Evolutionary conservation across 2,113 vertebrate genomes (phyloP).

Genomic region (Murina feae): DNA sequence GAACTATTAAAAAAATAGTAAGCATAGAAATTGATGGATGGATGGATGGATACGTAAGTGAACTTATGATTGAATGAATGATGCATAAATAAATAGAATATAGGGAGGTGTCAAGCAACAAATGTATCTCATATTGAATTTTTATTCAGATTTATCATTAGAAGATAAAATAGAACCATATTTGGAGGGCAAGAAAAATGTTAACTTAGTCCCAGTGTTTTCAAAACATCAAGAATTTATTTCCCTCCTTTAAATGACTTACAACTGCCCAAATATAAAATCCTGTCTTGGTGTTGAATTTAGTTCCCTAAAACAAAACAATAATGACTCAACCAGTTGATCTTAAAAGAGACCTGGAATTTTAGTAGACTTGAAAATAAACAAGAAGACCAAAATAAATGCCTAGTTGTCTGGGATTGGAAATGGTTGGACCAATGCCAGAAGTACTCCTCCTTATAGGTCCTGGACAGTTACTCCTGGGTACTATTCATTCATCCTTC

Average conservation of each 20-base stretch:
- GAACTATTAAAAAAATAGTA: not conserved
- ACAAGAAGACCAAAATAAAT: not conserved
- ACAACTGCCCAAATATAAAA: not conserved
- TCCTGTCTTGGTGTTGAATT: not conserved
- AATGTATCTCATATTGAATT: not conserved
- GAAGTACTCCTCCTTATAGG: not conserved
- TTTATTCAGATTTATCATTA: not conserved
- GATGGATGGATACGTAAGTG: not conserved
- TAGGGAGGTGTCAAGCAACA: not conserved
- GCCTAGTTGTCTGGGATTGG: not conserved
- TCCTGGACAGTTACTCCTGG: not conserved
- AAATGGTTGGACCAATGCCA: not conserved
- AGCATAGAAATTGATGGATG: not conserved
- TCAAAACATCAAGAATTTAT: not conserved
- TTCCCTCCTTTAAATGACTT: not conserved
- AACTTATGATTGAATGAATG: not conserved
- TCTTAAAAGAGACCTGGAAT: conserved; percentile 12
- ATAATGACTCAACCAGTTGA: conserved; percentile 5
- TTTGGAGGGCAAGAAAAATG: not conserved
- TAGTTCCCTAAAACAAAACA: not conserved
- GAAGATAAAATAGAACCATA: not conserved
- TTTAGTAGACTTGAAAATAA: conserved; percentile 31
- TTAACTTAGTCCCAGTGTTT: not conserved
- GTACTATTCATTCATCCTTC: not conserved
- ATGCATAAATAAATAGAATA: not conserved